Percentiles rank a stretch among this genome's conserved stretches.
Evolutionary conservation across 2,888 invertebrate species (phyloP).

Genomic region (Melanophora roralis): DNA sequence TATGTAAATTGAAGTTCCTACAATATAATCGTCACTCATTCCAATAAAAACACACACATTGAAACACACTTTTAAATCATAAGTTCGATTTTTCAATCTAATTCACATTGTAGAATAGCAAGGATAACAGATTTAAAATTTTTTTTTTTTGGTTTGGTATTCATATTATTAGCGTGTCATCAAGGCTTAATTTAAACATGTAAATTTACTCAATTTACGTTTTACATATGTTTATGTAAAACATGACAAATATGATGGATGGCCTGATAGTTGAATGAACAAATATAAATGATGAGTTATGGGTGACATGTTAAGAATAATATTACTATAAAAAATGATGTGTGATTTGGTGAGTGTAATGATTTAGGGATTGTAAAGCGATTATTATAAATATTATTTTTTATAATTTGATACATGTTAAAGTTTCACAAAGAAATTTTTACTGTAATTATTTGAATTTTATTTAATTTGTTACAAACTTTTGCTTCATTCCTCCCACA

Average conservation of each 20-base stretch:
- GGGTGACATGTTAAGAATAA: neutral
- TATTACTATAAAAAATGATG: neutral
- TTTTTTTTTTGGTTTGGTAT: neutral
- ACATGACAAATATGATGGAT: constrained; percentile 17
- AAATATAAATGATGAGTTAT: neutral
- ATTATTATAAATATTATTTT: neutral
- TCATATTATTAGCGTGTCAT: constrained; percentile 26
- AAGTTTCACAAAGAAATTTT: too few species aligned
- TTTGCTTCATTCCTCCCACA: neutral
- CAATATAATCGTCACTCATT: constrained; percentile 12
- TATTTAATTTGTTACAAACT: neutral
- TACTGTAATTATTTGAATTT: too few species aligned
- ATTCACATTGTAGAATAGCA: neutral
- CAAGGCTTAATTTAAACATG: constrained; percentile 57
- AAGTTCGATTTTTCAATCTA: constrained; percentile 11
- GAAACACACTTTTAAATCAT: neutral
- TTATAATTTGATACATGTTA: neutral
- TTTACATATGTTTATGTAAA: constrained; percentile 46
- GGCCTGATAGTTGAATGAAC: constrained; percentile 24
- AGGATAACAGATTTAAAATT: neutral
- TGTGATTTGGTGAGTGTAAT: constrained; percentile 36
- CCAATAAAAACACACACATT: neutral
- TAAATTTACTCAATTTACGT: constrained; percentile 51
- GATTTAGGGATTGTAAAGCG: constrained; percentile 1
- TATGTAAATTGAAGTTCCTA: constrained; percentile 57